Base-by-base conservation (phyloP, 2,888 invertebrate genomes). In the Sialis fuliginosa region DNA sequence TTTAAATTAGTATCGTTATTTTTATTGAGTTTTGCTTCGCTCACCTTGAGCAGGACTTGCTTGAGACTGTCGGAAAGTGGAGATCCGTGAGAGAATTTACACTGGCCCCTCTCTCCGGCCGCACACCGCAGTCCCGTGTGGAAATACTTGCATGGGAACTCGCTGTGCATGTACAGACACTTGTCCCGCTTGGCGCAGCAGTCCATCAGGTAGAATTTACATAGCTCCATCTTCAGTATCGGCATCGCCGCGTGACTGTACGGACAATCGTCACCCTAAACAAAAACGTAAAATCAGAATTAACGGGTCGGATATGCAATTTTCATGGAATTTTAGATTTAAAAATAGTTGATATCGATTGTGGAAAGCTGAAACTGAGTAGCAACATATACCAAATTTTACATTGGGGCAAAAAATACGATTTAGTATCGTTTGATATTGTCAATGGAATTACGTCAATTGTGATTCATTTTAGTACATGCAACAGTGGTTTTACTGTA, bases 121-220 rank as follows among this genome's bases (percentile, higher is more conserved):
- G 77, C 75, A 64, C 95, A 95, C 47, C 82, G 81, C 64, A 87
- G 74, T 52, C 93, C 93, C 46, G 92, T 87, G 62, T 97, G 95
- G 66, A 83, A 93, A 69, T 85, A 95, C 72, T 95, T 95, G 69
- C 96, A 96, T 12, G 96, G 96, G 64, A 93, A 96, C 64, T 95
- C 93, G 57, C 85, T 79, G 68, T 96, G 96, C 87, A 96, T 87
- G 62, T 91, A 97, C 13, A 89, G 74, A 69, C 96, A 97, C 66
- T 90, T 88, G 56, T 92, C 92, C 57, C 89, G 81, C 68, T 95
- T 96, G 46, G 88, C 85, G 69, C 96, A 96, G 63, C 89, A 89
- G 54, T 91, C 91, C 81, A 87, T 88, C 50, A 95, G 67, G 68
- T 95, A 96, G 68, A 93, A 96, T 68, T 95, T 96, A 67, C 96